Base-by-base conservation (phyloP, 2,797 vertebrate genomes). In the Odontamblyopus lacepedii region DNA sequence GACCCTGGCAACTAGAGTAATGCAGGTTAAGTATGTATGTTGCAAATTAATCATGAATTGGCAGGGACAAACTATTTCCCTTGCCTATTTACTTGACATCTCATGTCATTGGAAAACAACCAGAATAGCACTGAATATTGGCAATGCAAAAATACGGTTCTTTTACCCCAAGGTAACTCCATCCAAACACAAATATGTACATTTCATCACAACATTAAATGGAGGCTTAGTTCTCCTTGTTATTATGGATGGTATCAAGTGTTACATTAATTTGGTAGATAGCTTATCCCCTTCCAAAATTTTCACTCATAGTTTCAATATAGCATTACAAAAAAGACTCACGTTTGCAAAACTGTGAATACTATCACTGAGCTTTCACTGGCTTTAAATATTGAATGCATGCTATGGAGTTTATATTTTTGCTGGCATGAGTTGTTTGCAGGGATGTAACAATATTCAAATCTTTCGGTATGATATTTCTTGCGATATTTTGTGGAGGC, bases 1-100 rank as follows among this genome's bases (percentile, higher is more conserved):
- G 27, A 62, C 73, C 66, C 48, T 75, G 67, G 69, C 76, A 78
- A 32, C 63, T 63, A 60, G 19, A 55, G 63, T 59, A 70, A 59
- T 67, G 71, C 61, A 74, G 61, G 63, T 70, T 79, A 82, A 76
- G 71, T 82, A 75, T 79, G 32, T 48, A 78, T 73, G 35, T 78
- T 79, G 55, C 61, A 74, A 74, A 73, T 74, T 26, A 68, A 59
- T 62, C 70, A 50, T 55, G 48, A 76, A 59, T 55, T 85, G 67
- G 76, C 72, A 82, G 41, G 2, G 7, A 63, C 29, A 29, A 67
- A 32, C 71, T 44, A 27, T 41, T 57, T 41, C 61, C 65, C 32
- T 71, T 71, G 70, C 38, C 26, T 53, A 71, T 76, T 70, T 65
- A 75, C 68, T 13, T 65, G 69, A 77, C 61, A 76, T 82, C 69